Percentiles rank a stretch among this genome's conserved stretches.
These are phyloP conservation scores for Vireo griseus DNA, from an alignment of 2,797 vertebrate genomes.

Conservation along the genomic window DNA sequence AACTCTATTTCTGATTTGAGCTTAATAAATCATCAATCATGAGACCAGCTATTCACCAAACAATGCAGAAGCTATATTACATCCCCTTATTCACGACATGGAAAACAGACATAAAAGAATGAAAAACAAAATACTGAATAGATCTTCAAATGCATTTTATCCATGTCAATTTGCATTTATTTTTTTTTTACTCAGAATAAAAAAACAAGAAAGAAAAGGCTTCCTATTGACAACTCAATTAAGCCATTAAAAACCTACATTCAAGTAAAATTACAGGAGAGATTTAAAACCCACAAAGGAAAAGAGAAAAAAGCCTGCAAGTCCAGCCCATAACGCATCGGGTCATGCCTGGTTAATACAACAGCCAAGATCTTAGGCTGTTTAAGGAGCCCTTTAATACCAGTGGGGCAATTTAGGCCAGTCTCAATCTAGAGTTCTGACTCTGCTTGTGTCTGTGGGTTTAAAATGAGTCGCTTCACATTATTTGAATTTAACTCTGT, in stretches of 20 bases:
- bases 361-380: constrained; percentile 39
- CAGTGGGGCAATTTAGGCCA: constrained; percentile 47
- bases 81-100: neutral
- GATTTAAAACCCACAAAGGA: constrained; percentile 51
- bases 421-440: constrained; percentile 47
- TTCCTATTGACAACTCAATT: constrained; percentile 60
- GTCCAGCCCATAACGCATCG: constrained; percentile 36
- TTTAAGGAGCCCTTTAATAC: constrained; percentile 49
- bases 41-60: neutral
- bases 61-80: constrained; percentile 27
- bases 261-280: constrained; percentile 52
- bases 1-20: neutral
- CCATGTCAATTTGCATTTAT: constrained; percentile 28
- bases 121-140: constrained; percentile 46
- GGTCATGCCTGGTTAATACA: constrained; percentile 55
- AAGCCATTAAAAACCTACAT: constrained; percentile 60
- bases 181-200: neutral
- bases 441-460: constrained; percentile 49
- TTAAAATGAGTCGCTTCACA: constrained; percentile 41
- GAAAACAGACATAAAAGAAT: constrained; percentile 49
- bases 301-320: constrained; percentile 49
- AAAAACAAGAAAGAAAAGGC: neutral
- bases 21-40: constrained; percentile 11
- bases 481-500: constrained; percentile 63
- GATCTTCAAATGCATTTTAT: constrained; percentile 56